Percentiles rank a stretch among this genome's conserved stretches.
phyloP scores from a whole-genome alignment of 2,797 vertebrate genomes.

The Bovichtus diacanthus region DNA sequence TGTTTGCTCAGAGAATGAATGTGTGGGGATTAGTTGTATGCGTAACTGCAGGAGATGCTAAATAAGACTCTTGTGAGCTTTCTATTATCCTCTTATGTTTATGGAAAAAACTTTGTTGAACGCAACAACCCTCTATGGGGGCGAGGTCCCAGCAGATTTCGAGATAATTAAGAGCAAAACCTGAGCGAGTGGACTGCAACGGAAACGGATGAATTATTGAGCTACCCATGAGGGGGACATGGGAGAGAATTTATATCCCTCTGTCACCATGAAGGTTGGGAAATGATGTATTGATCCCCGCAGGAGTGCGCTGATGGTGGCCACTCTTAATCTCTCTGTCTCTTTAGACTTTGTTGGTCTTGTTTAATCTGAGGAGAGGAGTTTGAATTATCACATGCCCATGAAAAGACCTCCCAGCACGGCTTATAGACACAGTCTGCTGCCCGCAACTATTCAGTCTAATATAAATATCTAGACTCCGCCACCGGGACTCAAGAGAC shows the following conservation, averaged over 20 bases:
- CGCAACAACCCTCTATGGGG: background rate
- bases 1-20: background rate
- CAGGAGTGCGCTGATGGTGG: slow-evolving; percentile 42
- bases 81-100: slow-evolving; percentile 12
- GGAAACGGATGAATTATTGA: slow-evolving; percentile 55
- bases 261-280: slow-evolving; percentile 51
- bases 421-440: slow-evolving; percentile 29
- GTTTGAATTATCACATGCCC: slow-evolving; percentile 43
- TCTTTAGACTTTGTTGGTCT: slow-evolving; percentile 28
- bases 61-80: background rate
- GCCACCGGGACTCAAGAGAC: background rate
- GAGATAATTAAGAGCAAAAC: slow-evolving; percentile 48
- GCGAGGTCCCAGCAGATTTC: slow-evolving; percentile 26
- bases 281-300: slow-evolving; percentile 73
- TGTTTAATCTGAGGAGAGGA: slow-evolving; percentile 32
- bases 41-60: background rate
- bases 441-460: slow-evolving; percentile 8
- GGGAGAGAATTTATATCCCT: slow-evolving; percentile 53
- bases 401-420: slow-evolving; percentile 31
- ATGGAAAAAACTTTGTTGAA: background rate
- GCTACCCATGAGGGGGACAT: slow-evolving; percentile 15
- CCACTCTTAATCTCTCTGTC: slow-evolving; percentile 39
- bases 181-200: slow-evolving; percentile 8
- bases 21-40: background rate
- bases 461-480: background rate